Evolutionary conservation across 1,140 invertebrate genomes (phyloP).

Genomic region (Penaeus chinensis): DNA sequence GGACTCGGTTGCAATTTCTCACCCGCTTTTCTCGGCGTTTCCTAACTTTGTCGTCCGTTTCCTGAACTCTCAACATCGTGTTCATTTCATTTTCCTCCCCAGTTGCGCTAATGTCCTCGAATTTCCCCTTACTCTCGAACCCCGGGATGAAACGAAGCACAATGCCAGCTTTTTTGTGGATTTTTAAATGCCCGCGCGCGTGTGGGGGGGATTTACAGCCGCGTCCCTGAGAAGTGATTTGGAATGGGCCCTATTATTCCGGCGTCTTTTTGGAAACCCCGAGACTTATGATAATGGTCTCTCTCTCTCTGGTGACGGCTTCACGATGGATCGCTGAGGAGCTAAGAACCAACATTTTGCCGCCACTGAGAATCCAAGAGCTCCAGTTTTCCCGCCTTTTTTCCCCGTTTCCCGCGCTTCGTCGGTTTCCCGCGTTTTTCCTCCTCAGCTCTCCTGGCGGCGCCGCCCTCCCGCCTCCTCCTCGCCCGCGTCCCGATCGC

Average conservation of each 20-base stretch:
- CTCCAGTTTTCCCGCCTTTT: constrained; percentile 1
- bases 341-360: constrained; percentile 42
- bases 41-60: constrained; percentile 32
- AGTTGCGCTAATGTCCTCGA: constrained; percentile 27
- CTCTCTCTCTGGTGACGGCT: background rate
- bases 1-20: constrained; percentile 24
- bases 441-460: too few species aligned
- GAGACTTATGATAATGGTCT: constrained; percentile 10
- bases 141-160: constrained; percentile 18
- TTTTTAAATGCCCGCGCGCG: background rate
- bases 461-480: constrained; percentile 8
- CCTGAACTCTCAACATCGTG: constrained; percentile 26
- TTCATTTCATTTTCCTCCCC: constrained; percentile 39
- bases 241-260: background rate
- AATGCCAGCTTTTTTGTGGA: background rate
- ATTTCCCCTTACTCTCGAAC: constrained; percentile 16
- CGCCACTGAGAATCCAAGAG: constrained; percentile 48
- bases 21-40: constrained; percentile 25
- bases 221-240: background rate
- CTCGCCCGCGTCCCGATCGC: constrained; percentile 3
- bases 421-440: too few species aligned
- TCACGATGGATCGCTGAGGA: background rate
- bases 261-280: background rate
- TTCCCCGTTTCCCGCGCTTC: too few species aligned
- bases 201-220: background rate